phyloP scores from a whole-genome alignment of 2,888 invertebrate genomes.

The Meganola albula region DNA sequence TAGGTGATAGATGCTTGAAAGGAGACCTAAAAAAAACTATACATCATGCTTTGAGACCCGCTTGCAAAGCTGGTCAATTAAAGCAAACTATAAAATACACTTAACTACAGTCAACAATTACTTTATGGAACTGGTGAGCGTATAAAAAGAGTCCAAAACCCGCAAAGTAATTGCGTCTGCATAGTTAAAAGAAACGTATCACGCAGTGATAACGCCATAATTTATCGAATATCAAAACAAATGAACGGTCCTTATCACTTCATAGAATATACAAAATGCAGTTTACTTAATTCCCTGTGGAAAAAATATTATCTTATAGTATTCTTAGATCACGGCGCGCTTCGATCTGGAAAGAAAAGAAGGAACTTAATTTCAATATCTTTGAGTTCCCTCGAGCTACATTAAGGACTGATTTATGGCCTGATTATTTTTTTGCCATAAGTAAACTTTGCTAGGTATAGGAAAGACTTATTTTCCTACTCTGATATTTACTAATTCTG shows the following conservation, averaged over 20 bases:
- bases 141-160: slow-evolving; percentile 73
- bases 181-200: slow-evolving; percentile 64
- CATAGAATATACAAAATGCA: slow-evolving; percentile 80
- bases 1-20: slow-evolving; percentile 63
- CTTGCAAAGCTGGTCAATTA: slow-evolving; percentile 66
- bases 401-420: too few species aligned
- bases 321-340: slow-evolving; percentile 77
- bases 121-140: slow-evolving; percentile 74
- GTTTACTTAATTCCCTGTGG: slow-evolving; percentile 78
- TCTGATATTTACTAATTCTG: too few species aligned
- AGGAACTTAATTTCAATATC: too few species aligned
- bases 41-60: slow-evolving; percentile 72
- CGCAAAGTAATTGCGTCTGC: slow-evolving; percentile 73
- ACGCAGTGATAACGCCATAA: slow-evolving; percentile 69
- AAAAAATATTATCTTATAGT: slow-evolving; percentile 79
- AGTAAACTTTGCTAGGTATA: too few species aligned
- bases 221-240: slow-evolving; percentile 77
- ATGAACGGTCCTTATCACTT: slow-evolving; percentile 77
- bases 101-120: slow-evolving; percentile 67
- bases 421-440: too few species aligned
- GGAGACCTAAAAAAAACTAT: slow-evolving; percentile 74
- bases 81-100: slow-evolving; percentile 68
- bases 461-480: too few species aligned
- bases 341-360: slow-evolving; percentile 69
- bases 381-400: slow-evolving; percentile 11